These are phyloP conservation scores for Sebastes trivittatus DNA, from an alignment of 2,797 vertebrate genomes.

Conservation along the genomic window DNA sequence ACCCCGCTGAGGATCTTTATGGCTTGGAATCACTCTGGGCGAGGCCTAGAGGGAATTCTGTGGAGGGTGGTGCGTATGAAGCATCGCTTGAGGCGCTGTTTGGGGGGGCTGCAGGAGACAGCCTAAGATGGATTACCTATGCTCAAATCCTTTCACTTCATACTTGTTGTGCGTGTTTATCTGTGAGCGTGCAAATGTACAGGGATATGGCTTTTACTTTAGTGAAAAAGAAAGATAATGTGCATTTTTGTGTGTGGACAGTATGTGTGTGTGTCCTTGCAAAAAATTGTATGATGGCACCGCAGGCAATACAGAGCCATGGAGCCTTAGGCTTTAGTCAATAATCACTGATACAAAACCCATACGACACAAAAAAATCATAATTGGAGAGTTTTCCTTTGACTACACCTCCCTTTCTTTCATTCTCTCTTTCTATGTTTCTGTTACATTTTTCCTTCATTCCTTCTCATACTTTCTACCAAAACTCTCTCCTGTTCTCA, in stretches of 20 bases:
- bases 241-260: constrained; percentile 1
- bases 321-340: constrained; percentile 1
- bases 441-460: not conserved
- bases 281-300: not conserved
- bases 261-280: constrained; percentile 1
- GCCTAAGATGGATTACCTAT: constrained; percentile 56
- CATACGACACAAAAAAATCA: not conserved
- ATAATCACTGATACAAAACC: constrained; percentile 8
- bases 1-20: constrained; percentile 52
- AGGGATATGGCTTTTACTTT: constrained; percentile 12
- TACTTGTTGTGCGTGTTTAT: constrained; percentile 45
- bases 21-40: constrained; percentile 64
- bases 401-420: not conserved
- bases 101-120: constrained; percentile 44
- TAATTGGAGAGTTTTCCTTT: not conserved
- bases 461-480: not conserved
- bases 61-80: constrained; percentile 36
- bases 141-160: constrained; percentile 42
- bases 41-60: constrained; percentile 64
- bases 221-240: not conserved
- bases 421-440: not conserved
- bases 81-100: constrained; percentile 46
- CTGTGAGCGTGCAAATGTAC: constrained; percentile 8
- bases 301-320: not conserved
- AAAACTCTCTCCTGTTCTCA: not conserved